phyloP scores from a whole-genome alignment of 2,797 vertebrate genomes.

The Microhierax caerulescens region DNA sequence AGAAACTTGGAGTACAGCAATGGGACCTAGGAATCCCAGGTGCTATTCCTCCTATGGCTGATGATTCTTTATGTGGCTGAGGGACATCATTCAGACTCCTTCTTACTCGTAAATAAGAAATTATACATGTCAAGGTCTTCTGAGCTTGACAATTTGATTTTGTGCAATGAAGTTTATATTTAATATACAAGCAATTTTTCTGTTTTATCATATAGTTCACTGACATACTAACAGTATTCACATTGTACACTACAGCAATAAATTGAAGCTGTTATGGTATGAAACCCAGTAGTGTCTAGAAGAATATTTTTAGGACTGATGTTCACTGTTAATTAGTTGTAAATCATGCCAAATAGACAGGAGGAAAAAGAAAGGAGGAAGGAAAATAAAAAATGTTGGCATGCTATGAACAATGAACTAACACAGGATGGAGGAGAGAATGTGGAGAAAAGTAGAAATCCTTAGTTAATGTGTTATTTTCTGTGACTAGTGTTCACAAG shows the following conservation, averaged over 20 bases:
- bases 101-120: neutral
- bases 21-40: neutral
- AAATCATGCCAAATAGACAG: neutral
- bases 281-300: neutral
- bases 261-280: neutral
- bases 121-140: neutral
- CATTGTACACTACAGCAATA: neutral
- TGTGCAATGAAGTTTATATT: neutral
- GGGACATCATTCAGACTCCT: neutral
- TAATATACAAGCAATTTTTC: neutral
- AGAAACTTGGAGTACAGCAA: neutral
- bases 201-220: neutral
- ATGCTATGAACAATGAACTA: fast-evolving
- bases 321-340: neutral
- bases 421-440: neutral
- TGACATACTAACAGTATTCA: neutral
- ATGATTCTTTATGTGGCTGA: neutral
- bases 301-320: neutral
- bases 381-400: neutral
- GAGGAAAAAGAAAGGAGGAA: neutral
- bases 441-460: neutral
- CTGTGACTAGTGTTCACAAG: neutral
- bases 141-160: neutral
- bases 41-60: neutral
- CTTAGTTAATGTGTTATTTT: neutral